A percentile compares a stretch with the other conserved stretches of the same genome.
phyloP scores from a whole-genome alignment of 2,797 vertebrate species.

The Simalia tracyae region DNA sequence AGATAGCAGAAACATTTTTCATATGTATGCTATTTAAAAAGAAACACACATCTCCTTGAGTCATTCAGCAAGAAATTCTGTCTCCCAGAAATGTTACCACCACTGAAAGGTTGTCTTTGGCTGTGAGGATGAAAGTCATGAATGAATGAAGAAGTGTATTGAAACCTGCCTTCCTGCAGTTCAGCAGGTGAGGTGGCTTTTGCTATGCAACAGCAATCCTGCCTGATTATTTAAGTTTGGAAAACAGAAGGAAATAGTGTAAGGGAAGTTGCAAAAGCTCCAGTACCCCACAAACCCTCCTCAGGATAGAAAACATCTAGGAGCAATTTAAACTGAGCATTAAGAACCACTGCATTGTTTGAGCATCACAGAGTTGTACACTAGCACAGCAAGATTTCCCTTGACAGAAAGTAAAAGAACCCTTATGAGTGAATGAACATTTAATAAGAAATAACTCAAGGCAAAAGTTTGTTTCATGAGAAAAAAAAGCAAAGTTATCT shows the following conservation, averaged over 20 bases:
- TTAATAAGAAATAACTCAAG: background rate
- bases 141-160: background rate
- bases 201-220: background rate
- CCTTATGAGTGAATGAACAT: background rate
- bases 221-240: background rate
- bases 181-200: background rate
- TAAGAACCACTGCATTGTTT: background rate
- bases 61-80: background rate
- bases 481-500: background rate
- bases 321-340: rapidly evolving
- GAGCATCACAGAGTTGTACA: background rate
- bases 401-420: background rate
- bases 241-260: background rate
- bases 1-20: background rate
- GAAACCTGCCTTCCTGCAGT: background rate
- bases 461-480: constrained; percentile 1
- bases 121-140: background rate
- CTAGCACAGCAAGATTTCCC: background rate
- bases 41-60: background rate
- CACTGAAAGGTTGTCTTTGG: background rate
- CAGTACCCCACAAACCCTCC: rapidly evolving
- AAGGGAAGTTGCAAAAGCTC: background rate
- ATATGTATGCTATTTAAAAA: background rate
- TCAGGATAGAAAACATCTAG: rapidly evolving
- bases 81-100: background rate